Conservation (phyloP, 2,888 invertebrate genomes). For the Poecilobothrus nobilitatus region DNA sequence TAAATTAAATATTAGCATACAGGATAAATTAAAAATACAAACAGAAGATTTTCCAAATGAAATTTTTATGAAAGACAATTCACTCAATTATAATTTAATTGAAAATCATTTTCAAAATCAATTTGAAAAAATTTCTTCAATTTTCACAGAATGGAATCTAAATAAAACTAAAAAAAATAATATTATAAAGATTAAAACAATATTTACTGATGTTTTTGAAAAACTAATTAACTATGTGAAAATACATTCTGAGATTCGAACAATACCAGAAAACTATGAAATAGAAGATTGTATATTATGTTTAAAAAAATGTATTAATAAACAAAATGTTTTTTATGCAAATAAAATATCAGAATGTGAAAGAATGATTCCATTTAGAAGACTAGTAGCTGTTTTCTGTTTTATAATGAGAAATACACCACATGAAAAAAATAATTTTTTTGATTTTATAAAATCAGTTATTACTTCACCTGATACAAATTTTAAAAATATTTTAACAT, state of each 20-base stretch:
- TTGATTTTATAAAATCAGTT: not conserved
- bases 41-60: not conserved
- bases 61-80: not conserved
- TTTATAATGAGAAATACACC: not conserved
- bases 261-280: not conserved
- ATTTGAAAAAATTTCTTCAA: not conserved
- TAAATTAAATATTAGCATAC: not conserved
- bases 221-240: not conserved
- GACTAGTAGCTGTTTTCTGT: not conserved
- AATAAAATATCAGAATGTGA: not conserved
- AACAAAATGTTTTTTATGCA: not conserved
- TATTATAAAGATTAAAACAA: not conserved
- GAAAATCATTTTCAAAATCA: not conserved
- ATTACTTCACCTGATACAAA: not conserved
- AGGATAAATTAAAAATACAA: not conserved
- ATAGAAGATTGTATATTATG: not conserved
- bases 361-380: not conserved
- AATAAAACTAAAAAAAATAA: not conserved
- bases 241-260: not conserved
- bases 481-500: not conserved
- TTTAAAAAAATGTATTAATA: not conserved
- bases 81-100: not conserved
- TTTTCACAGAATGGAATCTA: not conserved
- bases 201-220: no score
- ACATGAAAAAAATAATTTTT: not conserved